phyloP scores from a whole-genome alignment of 2,888 invertebrate genomes.

The Synanthedon myopaeformis region DNA sequence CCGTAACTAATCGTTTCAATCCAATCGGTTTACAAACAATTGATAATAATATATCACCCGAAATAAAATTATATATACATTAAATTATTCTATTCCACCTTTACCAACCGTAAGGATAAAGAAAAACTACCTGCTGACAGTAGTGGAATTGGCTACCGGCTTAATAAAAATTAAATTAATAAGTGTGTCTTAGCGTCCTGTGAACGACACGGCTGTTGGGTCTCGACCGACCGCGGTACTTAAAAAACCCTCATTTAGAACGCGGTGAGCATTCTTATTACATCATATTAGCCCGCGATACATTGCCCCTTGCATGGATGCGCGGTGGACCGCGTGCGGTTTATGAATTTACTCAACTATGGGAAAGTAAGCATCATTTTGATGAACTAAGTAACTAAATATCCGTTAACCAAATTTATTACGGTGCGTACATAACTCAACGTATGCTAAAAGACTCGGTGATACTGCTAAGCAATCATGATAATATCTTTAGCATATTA shows the following conservation, averaged over 20 bases:
- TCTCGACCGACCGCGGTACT: neutral
- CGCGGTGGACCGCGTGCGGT: conserved; percentile 38
- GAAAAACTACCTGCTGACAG: too few species aligned
- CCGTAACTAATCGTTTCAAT: too few species aligned
- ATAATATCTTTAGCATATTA: too few species aligned
- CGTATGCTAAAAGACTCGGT: too few species aligned
- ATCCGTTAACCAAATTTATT: neutral
- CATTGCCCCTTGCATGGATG: conserved; percentile 3
- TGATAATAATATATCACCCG: too few species aligned
- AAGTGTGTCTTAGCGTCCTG: neutral
- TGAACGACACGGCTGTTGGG: neutral
- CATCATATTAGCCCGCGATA: conserved; percentile 4
- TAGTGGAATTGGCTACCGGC: too few species aligned
- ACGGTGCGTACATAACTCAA: neutral
- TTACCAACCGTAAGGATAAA: too few species aligned
- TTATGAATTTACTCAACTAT: conserved; percentile 41
- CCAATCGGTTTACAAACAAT: too few species aligned
- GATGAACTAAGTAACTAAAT: neutral
- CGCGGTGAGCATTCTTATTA: conserved; percentile 33
- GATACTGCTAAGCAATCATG: too few species aligned
- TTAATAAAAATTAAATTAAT: too few species aligned
- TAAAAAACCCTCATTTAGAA: conserved; percentile 20
- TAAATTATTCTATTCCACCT: too few species aligned
- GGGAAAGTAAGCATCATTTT: conserved; percentile 20
- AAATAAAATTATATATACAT: too few species aligned